Evolutionary conservation across 1,140 invertebrate species (phyloP), one percentile per base, ranked within the genome.

Genomic region (Anastrepha ludens): DNA sequence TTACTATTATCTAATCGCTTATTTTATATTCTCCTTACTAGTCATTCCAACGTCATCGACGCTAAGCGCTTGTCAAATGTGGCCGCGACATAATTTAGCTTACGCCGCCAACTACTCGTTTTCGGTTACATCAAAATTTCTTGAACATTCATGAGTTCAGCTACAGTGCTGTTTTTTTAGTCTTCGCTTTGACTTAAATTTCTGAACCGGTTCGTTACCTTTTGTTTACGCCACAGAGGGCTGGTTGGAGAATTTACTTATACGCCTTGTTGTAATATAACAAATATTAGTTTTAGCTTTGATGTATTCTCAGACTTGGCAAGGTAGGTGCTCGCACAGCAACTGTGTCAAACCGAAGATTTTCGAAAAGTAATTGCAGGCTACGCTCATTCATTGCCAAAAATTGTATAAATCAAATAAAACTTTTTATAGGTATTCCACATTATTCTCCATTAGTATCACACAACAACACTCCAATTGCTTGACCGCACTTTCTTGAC

Each of bases 151-250:
- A 47, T 67, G 20, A 39, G 64, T 67, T 64, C 9, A 29, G 4
- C 67, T 81, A 6, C 47, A 3, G n/a, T 29, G 3, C n/a, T 74
- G n/a, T n/a, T 74, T 15, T 74, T 74, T 55, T 20, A 41, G n/a
- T n/a, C 1, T 81, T n/a, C 74, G 47, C 11, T 81, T 81, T 81
- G 17, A 9, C n/a, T 81, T 81, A 6, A 29, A n/a, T 6, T 81
- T 55, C n/a, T 81, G 47, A 81, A 81, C 74, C 74, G 74, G 74
- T 81, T 81, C 47, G 44, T 81, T 58, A 15, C 74, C 9, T 74
- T 55, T 81, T 81, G 2, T 55, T 81, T 74, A 5, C 15, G 74
- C 60, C 8, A 20, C 20, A 20, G n/a, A 13, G 47, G 47, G 6
- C n/a, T 81, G 6, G 47, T 55, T 55, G 47, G 74, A 13, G 74